A percentile compares a stretch with the other conserved stretches of the same genome.
phyloP scores from a whole-genome alignment of 2,113 vertebrate species.

The Haemorhous mexicanus region DNA sequence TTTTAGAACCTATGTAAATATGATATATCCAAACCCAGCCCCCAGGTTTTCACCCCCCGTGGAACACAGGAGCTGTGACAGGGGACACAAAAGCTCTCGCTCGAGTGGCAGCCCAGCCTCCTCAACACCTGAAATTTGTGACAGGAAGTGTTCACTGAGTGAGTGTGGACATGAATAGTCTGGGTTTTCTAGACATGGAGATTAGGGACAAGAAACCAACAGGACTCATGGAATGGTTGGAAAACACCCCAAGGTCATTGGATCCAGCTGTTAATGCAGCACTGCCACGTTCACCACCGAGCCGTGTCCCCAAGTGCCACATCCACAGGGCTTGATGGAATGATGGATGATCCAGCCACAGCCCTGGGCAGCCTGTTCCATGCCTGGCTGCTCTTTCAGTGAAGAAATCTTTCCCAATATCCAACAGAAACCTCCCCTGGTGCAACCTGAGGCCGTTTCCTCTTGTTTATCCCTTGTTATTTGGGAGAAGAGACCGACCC shows the following conservation, averaged over 20 bases:
- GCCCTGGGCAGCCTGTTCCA: neutral
- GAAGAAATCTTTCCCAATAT: neutral
- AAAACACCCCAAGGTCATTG: fast-evolving
- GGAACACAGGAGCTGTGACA: neutral
- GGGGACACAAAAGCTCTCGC: neutral
- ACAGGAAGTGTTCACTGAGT: neutral
- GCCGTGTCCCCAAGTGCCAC: neutral
- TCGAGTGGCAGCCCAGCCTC: fast-evolving
- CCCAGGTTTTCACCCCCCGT: neutral
- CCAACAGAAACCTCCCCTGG: neutral
- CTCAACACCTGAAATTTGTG: neutral
- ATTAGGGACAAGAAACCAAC: neutral
- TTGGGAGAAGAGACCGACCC: neutral
- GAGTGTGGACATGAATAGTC: fast-evolving
- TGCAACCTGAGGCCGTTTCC: neutral
- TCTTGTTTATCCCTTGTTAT: neutral
- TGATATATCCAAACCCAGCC: neutral
- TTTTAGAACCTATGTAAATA: neutral
- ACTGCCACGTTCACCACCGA: fast-evolving
- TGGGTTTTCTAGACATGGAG: neutral
- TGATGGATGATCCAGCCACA: neutral
- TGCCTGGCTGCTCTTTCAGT: neutral
- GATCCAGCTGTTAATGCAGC: fast-evolving
- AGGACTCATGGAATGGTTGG: neutral
- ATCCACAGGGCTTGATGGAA: neutral